Conservation (phyloP, 2,888 invertebrate genomes). For the Ramazzottius varieornatus region DNA sequence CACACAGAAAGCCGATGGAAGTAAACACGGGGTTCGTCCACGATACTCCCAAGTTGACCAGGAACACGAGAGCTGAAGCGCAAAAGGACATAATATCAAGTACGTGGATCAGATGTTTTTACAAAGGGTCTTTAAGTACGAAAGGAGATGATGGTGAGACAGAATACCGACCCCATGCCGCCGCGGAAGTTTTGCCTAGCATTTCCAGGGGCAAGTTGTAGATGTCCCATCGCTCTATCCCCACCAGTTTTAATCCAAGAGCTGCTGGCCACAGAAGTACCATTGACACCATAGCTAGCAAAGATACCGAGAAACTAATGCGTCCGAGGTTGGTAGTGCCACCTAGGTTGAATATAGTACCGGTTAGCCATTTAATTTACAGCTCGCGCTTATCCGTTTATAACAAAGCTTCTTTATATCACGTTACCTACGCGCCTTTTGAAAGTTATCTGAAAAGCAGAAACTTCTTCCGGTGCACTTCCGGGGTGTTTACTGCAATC, state of each 20-base stretch:
- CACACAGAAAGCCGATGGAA: background rate
- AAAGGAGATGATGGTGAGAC: too few relatives aligned
- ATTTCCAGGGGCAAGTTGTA: background rate
- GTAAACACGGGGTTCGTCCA: background rate
- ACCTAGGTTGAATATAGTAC: too few relatives aligned
- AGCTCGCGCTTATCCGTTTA: too few relatives aligned
- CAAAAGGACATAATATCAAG: background rate
- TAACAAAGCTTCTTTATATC: too few relatives aligned
- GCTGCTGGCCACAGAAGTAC: background rate
- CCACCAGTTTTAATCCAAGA: background rate
- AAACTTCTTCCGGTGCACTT: too few relatives aligned
- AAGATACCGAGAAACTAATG: background rate
- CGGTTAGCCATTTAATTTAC: too few relatives aligned
- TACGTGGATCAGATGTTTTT: background rate
- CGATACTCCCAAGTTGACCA: background rate
- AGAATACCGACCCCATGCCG: slow-evolving; percentile 2
- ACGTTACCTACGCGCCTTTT: too few relatives aligned
- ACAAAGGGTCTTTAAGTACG: background rate
- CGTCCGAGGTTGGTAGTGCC: background rate
- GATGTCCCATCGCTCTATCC: background rate
- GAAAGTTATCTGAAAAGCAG: too few relatives aligned
- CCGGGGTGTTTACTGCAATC: too few relatives aligned
- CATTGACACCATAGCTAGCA: background rate
- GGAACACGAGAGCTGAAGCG: background rate
- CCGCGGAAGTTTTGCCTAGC: background rate